phyloP scores from a whole-genome alignment of 2,797 vertebrate species.

The Typhlichthys eigenmanni region DNA sequence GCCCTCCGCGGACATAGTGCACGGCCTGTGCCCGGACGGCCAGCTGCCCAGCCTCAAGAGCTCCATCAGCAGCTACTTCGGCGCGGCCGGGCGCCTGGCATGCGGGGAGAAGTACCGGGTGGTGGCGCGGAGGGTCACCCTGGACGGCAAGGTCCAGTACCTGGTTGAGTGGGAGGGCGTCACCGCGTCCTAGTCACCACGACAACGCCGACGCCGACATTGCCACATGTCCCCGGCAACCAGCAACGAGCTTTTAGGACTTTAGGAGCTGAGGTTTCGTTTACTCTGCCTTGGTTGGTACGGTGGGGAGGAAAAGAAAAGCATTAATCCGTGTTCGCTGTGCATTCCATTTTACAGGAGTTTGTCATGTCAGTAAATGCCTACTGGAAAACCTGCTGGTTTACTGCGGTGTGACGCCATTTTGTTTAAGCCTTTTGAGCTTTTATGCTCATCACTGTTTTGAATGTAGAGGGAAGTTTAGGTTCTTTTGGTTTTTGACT shows the following conservation, averaged over 20 bases:
- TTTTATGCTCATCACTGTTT: background rate
- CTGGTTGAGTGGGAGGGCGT: constrained; percentile 99
- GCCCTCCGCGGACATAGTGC: constrained; percentile 89
- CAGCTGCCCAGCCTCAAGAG: constrained; percentile 96
- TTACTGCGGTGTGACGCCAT: constrained; percentile 29
- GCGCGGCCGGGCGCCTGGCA: constrained; percentile 94
- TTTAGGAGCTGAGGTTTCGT: constrained; percentile 25
- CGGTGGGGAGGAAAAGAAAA: constrained; percentile 24
- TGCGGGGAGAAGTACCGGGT: constrained; percentile 97
- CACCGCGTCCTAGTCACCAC: constrained; percentile 86
- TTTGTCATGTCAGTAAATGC: constrained; percentile 26
- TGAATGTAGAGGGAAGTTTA: no score
- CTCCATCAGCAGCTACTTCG: constrained; percentile 98
- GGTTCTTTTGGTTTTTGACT: constrained; percentile 15
- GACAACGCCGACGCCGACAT: no score
- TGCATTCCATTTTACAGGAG: constrained; percentile 30
- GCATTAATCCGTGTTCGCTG: constrained; percentile 56
- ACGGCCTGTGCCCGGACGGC: constrained; percentile 90
- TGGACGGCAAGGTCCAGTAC: constrained; percentile 98
- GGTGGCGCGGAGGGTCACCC: constrained; percentile 91
- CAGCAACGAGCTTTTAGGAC: constrained; percentile 14
- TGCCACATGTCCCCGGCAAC: no score
- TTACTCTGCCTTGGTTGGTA: constrained; percentile 15
- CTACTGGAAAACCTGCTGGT: constrained; percentile 48
- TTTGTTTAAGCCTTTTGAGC: background rate